Conservation (phyloP, 2,797 vertebrate species). For the Anomalospiza imberbis region DNA sequence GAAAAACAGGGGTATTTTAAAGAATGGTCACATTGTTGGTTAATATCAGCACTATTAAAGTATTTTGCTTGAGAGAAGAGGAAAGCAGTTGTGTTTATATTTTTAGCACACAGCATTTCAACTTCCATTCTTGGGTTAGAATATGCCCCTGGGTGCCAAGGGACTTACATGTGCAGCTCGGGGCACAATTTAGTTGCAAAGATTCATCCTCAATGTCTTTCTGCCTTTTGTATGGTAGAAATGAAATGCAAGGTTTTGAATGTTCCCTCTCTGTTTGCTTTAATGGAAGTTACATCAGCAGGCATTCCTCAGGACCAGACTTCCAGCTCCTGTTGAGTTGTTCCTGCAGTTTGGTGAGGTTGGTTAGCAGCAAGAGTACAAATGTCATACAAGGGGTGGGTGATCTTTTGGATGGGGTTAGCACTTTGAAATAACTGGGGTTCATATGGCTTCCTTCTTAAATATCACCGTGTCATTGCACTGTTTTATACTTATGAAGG, state of each 20-base stretch:
- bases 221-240: not conserved
- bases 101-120: slow-evolving; percentile 6
- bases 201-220: not conserved
- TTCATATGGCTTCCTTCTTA: not conserved
- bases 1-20: not conserved
- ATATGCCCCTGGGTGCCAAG: not conserved
- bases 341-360: not conserved
- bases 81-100: not conserved
- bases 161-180: not conserved
- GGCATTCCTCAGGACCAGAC: not conserved
- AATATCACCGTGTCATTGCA: not conserved
- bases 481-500: not conserved
- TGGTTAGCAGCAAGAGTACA: not conserved
- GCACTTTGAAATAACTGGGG: not conserved
- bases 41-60: not conserved
- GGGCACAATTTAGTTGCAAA: not conserved
- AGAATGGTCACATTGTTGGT: not conserved
- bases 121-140: not conserved
- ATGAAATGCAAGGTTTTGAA: not conserved
- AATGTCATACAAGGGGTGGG: not conserved
- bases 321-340: not conserved
- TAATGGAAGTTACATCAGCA: not conserved
- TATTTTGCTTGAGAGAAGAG: not conserved
- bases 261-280: not conserved
- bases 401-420: not conserved